Conservation (phyloP, 2,113 vertebrate species). For the Tautogolabrus adspersus region DNA sequence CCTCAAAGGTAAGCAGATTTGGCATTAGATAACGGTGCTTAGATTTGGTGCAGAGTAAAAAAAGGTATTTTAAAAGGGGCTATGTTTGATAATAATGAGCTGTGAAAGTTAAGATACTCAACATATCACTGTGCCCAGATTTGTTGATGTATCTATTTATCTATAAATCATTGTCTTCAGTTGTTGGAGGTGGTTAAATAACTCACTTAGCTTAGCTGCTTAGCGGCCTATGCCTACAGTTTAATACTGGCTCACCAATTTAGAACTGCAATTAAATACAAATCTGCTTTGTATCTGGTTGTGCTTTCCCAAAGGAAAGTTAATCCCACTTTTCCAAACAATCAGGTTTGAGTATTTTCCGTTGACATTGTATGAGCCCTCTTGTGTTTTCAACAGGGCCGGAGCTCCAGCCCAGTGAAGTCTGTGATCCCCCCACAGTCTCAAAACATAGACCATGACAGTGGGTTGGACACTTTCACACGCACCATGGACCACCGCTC, state of each 20-base stretch:
- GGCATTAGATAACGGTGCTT: neutral
- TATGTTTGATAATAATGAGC: too few species aligned
- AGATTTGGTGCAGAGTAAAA: too few species aligned
- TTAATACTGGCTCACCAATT: neutral
- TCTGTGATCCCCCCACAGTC: conserved; percentile 84
- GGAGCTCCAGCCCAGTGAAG: conserved; percentile 84
- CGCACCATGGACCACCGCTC: conserved; percentile 88
- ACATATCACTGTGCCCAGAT: too few species aligned
- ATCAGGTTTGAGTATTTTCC: neutral
- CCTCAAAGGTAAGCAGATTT: conserved; percentile 77
- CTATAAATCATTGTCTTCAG: too few species aligned
- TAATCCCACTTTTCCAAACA: neutral
- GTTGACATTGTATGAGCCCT: neutral
- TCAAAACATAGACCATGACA: conserved; percentile 87
- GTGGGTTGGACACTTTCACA: conserved; percentile 89
- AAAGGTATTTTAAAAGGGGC: too few species aligned
- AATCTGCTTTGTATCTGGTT: neutral
- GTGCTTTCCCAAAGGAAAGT: neutral
- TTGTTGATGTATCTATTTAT: too few species aligned
- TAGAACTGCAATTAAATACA: neutral
- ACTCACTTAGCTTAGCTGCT: neutral
- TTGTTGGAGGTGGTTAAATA: too few species aligned
- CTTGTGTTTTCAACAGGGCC: conserved; percentile 53
- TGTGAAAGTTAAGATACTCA: too few species aligned
- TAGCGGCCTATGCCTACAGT: neutral